Conservation (phyloP, 2,888 invertebrate genomes). For the Stenchaetothrips biformis region DNA sequence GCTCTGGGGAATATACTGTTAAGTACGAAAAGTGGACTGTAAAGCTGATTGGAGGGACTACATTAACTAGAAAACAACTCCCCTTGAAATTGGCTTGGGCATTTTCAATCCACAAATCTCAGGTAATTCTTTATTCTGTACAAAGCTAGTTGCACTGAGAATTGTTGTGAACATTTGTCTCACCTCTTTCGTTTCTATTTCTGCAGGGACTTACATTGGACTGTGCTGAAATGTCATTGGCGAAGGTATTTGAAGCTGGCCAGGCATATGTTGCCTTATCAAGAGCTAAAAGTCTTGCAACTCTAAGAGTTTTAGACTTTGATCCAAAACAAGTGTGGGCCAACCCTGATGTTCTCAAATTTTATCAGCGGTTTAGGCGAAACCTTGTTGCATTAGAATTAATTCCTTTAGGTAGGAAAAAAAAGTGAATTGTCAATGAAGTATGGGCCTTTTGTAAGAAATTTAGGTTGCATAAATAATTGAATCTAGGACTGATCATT, state of each 20-base stretch:
- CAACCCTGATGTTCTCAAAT: slow-evolving; percentile 74
- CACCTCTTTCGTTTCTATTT: slow-evolving; percentile 30
- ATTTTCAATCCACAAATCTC: slow-evolving; percentile 94
- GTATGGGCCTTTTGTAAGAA: neutral
- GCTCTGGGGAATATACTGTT: slow-evolving; percentile 65
- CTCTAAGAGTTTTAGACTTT: slow-evolving; percentile 83
- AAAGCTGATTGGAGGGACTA: slow-evolving; percentile 55
- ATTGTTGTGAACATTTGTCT: neutral
- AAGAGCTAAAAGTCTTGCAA: slow-evolving; percentile 79
- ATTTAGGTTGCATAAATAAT: neutral
- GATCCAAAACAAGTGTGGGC: slow-evolving; percentile 83
- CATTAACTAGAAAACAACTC: slow-evolving; percentile 62
- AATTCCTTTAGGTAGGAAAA: slow-evolving; percentile 55
- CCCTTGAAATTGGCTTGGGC: slow-evolving; percentile 94
- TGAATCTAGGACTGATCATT: neutral
- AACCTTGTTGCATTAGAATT: slow-evolving; percentile 60
- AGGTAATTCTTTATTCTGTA: slow-evolving; percentile 43
- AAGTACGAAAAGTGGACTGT: slow-evolving; percentile 78
- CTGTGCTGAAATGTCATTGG: slow-evolving; percentile 90
- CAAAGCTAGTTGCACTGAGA: neutral
- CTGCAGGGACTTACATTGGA: slow-evolving; percentile 88
- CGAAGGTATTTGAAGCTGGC: slow-evolving; percentile 89
- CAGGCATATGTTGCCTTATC: slow-evolving; percentile 95
- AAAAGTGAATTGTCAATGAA: neutral
- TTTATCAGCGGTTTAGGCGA: slow-evolving; percentile 67